Evolutionary conservation across 2,113 vertebrate genomes (phyloP), one percentile per base, ranked within the genome.

Genomic region (Ellobius talpinus): DNA sequence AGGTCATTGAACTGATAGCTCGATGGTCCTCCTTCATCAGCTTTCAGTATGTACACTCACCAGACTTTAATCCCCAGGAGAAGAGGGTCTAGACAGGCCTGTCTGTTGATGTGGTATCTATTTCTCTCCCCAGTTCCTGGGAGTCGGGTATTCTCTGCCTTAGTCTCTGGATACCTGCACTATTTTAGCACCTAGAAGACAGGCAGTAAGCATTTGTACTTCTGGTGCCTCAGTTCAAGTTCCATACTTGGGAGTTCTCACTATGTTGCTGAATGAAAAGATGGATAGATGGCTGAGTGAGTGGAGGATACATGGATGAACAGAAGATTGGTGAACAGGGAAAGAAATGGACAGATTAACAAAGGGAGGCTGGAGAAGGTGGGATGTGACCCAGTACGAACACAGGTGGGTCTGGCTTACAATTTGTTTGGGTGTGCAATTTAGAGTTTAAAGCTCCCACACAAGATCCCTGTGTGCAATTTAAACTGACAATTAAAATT

Each of bases 371-470:
- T 24, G 17, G 33, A 42, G 86, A 52, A n/a, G 1, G 6, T 77
- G 23, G 52, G 66, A 94, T 61, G n/a, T 14, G 33, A 87, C 17
- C 3, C 82, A 84, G 33, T 3, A n/a, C 50, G 17, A 81, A 36
- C 47, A 50, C 6, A 79, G 12, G 52, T 55, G 63, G 42, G 33
- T n/a, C 33, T 16, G 73, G 90, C 81, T 86, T 92, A 77, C 95
- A 88, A 95, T 31, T 66, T 50, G 50, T 55, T 77, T 42, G 86
- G n/a, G 13, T 74, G 24, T 58, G 55, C 66, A 42, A 85, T 36
- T 61, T 11, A 42, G 45, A 79, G 36, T 86, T 95, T 93, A 73
- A 70, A 93, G 61, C n/a, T 81, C 70, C 87, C n/a, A 47, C 36
- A 63, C 39, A 93, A 87, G 33, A 58, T 45, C 33, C 23, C 88